Evolutionary conservation across 2,113 vertebrate genomes (phyloP), one percentile per base, ranked within the genome.

Genomic region (Vimba vimba): DNA sequence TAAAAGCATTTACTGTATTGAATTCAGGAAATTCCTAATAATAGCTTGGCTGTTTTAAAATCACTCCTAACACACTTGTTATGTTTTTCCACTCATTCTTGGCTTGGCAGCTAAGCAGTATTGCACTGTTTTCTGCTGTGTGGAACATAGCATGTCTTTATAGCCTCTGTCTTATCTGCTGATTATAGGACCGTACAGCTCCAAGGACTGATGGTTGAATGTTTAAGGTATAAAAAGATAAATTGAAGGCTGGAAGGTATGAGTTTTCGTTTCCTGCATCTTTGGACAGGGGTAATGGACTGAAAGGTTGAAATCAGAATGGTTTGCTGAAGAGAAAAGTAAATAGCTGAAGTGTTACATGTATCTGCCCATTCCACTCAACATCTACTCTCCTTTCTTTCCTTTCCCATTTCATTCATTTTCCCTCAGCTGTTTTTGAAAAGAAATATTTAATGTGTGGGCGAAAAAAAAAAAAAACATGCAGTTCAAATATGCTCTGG

Each of bases 161-260:
- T 52, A 64, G 11, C 17, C 27, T 59, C 23, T 17, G 52, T 73
- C 45, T 82, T 52, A 82, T 66, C 64, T 69, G 43, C n/a, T 83
- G 82, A 83, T 83, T 83, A 43, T 59, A 39, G 68, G 50, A 43
- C 12, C 3, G 4, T 57, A 50, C 4, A 21, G 30, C 50, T 59
- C 19, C 19, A 11, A 74, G 68, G 82, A 52, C 82, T 73, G 68
- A 73, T 39, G 82, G 21, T 27, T 83, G 30, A 83, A 83, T 83
- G 30, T 83, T 83, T 83, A 83, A 73, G 66, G 66, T 73, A 73
- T 74, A 73, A 73, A 82, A 73, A 73, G 82, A 83, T 57, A 83
- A 57, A 83, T 57, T 83, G 82, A 39, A 39, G 50, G 15, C 52
- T 39, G 33, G 23, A 59, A 43, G 77, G 52, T 79, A 33, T 43